These are phyloP conservation scores for Tupaia chinensis DNA, from an alignment of 2,113 vertebrate genomes.

Conservation along the genomic window DNA sequence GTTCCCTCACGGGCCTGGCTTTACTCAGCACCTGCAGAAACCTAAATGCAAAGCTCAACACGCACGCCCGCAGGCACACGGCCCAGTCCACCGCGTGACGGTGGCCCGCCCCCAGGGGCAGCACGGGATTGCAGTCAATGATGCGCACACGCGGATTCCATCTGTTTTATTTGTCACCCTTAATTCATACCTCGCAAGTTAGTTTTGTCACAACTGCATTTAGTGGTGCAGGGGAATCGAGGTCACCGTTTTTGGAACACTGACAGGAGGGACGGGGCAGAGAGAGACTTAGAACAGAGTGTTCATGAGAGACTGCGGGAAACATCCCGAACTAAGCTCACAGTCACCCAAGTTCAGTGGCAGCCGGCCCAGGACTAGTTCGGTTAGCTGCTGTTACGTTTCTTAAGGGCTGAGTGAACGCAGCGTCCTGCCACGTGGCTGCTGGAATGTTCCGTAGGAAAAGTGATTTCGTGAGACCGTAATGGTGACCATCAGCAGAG, in stretches of 20 bases:
- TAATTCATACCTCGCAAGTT: constrained; percentile 46
- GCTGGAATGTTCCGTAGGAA: constrained; percentile 19
- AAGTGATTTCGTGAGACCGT: background rate
- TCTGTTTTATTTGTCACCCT: constrained; percentile 73
- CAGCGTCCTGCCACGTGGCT: constrained; percentile 11
- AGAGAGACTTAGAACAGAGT: constrained; percentile 76
- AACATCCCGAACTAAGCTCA: constrained; percentile 72
- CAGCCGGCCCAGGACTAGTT: constrained; percentile 73
- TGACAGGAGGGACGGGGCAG: constrained; percentile 47
- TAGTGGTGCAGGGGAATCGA: constrained; percentile 32
- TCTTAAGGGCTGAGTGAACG: constrained; percentile 34
- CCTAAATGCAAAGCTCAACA: background rate
- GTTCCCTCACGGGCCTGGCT: background rate
- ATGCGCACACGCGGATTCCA: background rate
- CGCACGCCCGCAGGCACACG: background rate
- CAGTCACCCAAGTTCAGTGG: constrained; percentile 65
- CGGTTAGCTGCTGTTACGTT: constrained; percentile 69
- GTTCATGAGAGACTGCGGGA: constrained; percentile 76
- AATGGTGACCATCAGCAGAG: constrained; percentile 17
- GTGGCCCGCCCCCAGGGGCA: too few relatives aligned
- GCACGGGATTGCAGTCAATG: background rate
- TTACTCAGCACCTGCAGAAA: background rate
- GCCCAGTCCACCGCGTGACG: too few relatives aligned
- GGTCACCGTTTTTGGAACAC: constrained; percentile 38
- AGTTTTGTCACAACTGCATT: constrained; percentile 28